Evolutionary conservation across 1,140 invertebrate genomes (phyloP).

Genomic region (Eriocheir sinensis): DNA sequence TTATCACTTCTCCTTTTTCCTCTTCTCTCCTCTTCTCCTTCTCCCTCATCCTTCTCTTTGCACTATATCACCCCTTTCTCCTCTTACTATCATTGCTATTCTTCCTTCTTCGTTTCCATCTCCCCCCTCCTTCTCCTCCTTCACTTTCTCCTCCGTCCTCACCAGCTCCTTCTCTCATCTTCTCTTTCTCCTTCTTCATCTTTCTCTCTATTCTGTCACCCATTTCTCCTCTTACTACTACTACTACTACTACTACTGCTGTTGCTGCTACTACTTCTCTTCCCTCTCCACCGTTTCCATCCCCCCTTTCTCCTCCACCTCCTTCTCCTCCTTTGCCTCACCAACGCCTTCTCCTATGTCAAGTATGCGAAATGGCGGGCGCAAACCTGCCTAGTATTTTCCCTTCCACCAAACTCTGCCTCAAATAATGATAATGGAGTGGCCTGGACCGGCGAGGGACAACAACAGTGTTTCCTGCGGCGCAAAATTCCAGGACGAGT

Average conservation of each 20-base stretch:
- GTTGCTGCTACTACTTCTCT: too few relatives aligned
- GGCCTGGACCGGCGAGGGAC: not conserved
- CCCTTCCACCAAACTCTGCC: not conserved
- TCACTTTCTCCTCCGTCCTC: not conserved
- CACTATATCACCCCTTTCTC: too few relatives aligned
- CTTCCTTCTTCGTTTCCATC: too few relatives aligned
- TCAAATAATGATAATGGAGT: slow-evolving; percentile 26
- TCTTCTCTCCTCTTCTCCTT: too few relatives aligned
- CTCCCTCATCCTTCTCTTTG: too few relatives aligned
- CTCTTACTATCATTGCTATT: too few relatives aligned
- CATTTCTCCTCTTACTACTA: not conserved
- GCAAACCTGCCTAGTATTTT: slow-evolving; percentile 3
- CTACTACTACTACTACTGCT: too few relatives aligned
- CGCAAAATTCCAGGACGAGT: not conserved
- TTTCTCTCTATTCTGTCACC: not conserved
- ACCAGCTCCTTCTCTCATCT: not conserved
- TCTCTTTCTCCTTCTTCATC: too few relatives aligned
- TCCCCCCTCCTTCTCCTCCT: not conserved
- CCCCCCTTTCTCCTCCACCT: not conserved
- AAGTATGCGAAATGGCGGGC: slow-evolving; percentile 1
- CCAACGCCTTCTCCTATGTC: not conserved
- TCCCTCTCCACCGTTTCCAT: not conserved
- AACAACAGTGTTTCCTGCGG: not conserved
- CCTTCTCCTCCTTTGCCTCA: not conserved
- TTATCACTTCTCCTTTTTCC: too few relatives aligned